phyloP scores from a whole-genome alignment of 2,888 invertebrate species.

The Sarcophaga caerulescens region DNA sequence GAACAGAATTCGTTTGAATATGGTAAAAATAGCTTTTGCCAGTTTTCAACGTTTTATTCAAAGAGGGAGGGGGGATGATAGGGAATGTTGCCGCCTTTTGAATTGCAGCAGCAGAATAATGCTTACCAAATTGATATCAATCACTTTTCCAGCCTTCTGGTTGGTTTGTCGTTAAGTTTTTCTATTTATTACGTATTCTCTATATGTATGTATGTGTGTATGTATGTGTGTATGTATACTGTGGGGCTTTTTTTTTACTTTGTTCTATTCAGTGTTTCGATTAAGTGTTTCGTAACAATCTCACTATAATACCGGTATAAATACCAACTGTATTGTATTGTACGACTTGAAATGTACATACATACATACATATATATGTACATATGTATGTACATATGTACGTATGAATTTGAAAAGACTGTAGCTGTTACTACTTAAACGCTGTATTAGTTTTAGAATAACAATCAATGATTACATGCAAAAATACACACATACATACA shows the following conservation, averaged over 20 bases:
- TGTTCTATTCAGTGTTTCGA: conserved; percentile 45
- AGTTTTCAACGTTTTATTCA: conserved; percentile 35
- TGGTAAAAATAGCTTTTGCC: conserved; percentile 61
- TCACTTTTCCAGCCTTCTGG: conserved; percentile 10
- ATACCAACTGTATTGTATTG: not conserved
- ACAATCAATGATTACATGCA: not conserved
- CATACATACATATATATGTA: no score
- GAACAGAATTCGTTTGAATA: not conserved
- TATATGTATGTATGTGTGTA: conserved; percentile 1
- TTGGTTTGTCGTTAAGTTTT: conserved; percentile 51
- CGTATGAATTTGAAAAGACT: no score
- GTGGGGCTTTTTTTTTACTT: conserved; percentile 5
- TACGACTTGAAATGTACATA: no score
- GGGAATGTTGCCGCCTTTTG: not conserved
- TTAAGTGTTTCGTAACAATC: conserved; percentile 68
- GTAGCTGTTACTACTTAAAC: no score
- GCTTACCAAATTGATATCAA: not conserved
- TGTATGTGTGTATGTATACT: conserved; percentile 13
- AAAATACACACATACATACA: not conserved
- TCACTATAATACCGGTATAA: conserved; percentile 58
- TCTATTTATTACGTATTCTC: conserved; percentile 61
- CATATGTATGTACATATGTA: no score
- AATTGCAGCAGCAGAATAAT: no score
- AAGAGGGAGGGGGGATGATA: conserved; percentile 6
- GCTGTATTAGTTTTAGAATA: no score